Base-by-base conservation (phyloP, 2,797 vertebrate species). In the Lindbergichthys nudifrons region DNA sequence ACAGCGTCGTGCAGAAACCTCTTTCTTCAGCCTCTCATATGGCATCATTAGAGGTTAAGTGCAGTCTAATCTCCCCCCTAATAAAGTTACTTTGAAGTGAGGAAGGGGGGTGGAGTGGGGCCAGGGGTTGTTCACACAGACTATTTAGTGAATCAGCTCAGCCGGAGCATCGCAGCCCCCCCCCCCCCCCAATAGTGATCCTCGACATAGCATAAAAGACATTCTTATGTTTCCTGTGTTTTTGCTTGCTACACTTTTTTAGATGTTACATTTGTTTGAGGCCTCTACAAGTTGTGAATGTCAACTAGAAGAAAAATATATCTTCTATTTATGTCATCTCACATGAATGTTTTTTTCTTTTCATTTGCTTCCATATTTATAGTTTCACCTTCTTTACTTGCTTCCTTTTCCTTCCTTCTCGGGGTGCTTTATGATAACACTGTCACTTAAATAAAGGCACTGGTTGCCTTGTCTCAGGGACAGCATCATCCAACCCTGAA, bases 21-120 rank as follows among this genome's bases (percentile, higher is more conserved):
- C 75, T 84, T 82, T 81, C 65, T 75, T 73, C 82, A 76, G 77
- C 71, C 83, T 76, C 87, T 87, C 85, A 73, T 77, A 88, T 78
- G 85, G 88, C 83, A 69, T 92, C 90, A 87, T 92, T 89, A 89
- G 80, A 90, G 95, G 95, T 96, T 96, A 96, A 96, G 94, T 92
- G 94, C 88, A 92, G 89, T 92, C 93, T 96, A 96, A 97, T 96
- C 95, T 93, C 92, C 94, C 90, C 90, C 87, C 94, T 96, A 95
- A 95, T 96, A 96, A 94, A 94, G 94, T 94, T 95, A 93, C 95
- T 97, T 96, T 97, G 95, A 97, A 96, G 95, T 96, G 92, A 92
- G 93, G 93, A 93, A 90, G 85, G 77, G 75, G 77, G 88, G 88
- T 76, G 87, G 82, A 76, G 71, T 50, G 73, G 85, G 88, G 86